These are phyloP conservation scores for Drosophila nikananu DNA, from an alignment of 1,140 invertebrate genomes.

Conservation along the genomic window DNA sequence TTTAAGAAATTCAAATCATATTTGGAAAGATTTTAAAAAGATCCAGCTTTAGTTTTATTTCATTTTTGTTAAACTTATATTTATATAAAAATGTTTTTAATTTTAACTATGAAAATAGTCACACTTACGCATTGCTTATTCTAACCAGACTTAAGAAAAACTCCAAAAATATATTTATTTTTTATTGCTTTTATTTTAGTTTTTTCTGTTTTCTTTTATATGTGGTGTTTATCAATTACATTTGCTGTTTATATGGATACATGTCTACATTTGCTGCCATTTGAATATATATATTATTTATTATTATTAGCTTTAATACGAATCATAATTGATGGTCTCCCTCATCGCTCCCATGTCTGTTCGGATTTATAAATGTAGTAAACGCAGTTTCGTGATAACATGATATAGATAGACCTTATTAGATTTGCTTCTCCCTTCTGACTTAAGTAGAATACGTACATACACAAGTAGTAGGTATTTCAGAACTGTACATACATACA, in stretches of 20 bases:
- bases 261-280: slow-evolving; percentile 63
- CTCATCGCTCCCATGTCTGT: slow-evolving; percentile 42
- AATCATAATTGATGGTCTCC: slow-evolving; percentile 44
- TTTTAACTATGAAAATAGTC: background rate
- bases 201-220: slow-evolving; percentile 52
- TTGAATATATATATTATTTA: slow-evolving; percentile 62
- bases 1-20: no score
- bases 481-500: slow-evolving; percentile 67
- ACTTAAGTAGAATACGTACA: slow-evolving; percentile 45
- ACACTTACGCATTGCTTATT: background rate
- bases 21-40: no score
- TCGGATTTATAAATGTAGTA: slow-evolving; percentile 79
- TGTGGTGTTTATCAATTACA: slow-evolving; percentile 69
- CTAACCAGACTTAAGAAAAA: background rate
- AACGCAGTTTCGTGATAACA: slow-evolving; percentile 79
- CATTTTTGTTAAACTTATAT: no score
- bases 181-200: slow-evolving; percentile 52
- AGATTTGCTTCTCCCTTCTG: slow-evolving; percentile 41
- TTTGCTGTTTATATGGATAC: slow-evolving; percentile 77
- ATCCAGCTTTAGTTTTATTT: no score
- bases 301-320: slow-evolving; percentile 54
- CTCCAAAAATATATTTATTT: slow-evolving; percentile 17
- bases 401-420: slow-evolving; percentile 66
- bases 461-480: slow-evolving; percentile 48
- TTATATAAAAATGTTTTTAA: no score